These are phyloP conservation scores for Micoletzkya japonica DNA, from an alignment of 2,888 invertebrate species.

Conservation along the genomic window DNA sequence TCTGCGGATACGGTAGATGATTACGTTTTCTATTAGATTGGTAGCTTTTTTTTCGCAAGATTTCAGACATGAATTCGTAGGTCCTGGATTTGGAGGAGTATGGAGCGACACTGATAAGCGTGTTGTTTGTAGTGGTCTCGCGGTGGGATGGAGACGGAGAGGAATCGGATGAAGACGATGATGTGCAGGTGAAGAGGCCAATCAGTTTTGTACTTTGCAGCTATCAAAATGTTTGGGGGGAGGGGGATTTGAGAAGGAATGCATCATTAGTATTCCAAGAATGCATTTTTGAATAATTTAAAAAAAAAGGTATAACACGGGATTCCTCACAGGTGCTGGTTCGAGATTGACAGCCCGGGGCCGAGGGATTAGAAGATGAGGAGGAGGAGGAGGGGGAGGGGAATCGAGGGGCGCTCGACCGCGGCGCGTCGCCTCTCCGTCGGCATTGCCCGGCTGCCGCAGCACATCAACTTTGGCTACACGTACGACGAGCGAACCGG, in stretches of 20 bases:
- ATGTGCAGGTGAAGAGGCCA: constrained; percentile 8
- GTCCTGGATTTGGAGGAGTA: no score
- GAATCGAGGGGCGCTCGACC: background rate
- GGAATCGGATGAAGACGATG: constrained; percentile 5
- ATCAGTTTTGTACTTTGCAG: no score
- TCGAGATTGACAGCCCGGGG: constrained; percentile 19
- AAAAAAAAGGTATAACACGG: no score
- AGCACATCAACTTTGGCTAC: constrained; percentile 19
- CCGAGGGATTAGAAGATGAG: constrained; percentile 11
- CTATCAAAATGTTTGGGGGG: no score
- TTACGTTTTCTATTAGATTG: background rate
- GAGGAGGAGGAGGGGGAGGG: constrained; percentile 8
- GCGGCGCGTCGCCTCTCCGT: background rate
- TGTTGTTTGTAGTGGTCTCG: constrained; percentile 8
- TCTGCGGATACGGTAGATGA: background rate
- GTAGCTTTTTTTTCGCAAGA: no score
- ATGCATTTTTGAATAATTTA: no score
- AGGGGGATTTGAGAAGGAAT: no score
- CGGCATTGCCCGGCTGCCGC: constrained; percentile 18
- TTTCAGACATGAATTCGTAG: no score
- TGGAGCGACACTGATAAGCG: no score
- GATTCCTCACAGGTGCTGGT: constrained; percentile 7
- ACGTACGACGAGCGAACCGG: constrained; percentile 27
- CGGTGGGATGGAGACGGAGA: constrained; percentile 32
- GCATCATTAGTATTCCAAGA: no score